These are phyloP conservation scores for Drosophila triauraria DNA, from an alignment of 1,140 invertebrate genomes.

Conservation along the genomic window DNA sequence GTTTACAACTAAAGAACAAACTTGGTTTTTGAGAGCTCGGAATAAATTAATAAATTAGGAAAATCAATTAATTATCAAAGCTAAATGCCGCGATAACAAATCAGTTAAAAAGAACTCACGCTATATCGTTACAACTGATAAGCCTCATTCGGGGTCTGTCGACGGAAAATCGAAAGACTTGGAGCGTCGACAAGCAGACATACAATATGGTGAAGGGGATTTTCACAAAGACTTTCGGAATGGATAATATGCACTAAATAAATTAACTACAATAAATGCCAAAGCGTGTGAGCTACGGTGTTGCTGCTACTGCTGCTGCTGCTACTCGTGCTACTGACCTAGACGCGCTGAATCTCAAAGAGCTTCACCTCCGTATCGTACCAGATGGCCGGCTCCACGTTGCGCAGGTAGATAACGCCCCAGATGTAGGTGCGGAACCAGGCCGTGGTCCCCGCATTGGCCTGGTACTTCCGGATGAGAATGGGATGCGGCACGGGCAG, in stretches of 20 bases:
- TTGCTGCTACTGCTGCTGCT: constrained; percentile 21
- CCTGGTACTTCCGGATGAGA: constrained; percentile 99
- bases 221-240: constrained; percentile 48
- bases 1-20: constrained; percentile 34
- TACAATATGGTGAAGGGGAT: constrained; percentile 6
- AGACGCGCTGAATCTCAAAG: constrained; percentile 98
- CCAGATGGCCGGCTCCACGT: constrained; percentile 99
- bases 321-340: constrained; percentile 84
- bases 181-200: constrained; percentile 26
- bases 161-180: constrained; percentile 9
- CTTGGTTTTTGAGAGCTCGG: constrained; percentile 17
- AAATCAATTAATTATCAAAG: constrained; percentile 42
- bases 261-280: constrained; percentile 87
- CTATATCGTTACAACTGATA: constrained; percentile 51
- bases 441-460: constrained; percentile 98
- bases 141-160: constrained; percentile 35
- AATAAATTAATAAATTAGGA: constrained; percentile 16
- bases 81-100: constrained; percentile 49
- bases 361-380: constrained; percentile 99
- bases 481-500: constrained; percentile 99
- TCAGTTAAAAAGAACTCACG: constrained; percentile 36
- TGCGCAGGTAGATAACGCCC: constrained; percentile 99
- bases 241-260: constrained; percentile 67
- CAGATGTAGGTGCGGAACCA: constrained; percentile 99
- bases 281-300: constrained; percentile 85